A percentile compares a stretch with the other conserved stretches of the same genome.
Evolutionary conservation across 2,888 invertebrate species (phyloP).

Genomic region (Leptinotarsa rubiginosa): DNA sequence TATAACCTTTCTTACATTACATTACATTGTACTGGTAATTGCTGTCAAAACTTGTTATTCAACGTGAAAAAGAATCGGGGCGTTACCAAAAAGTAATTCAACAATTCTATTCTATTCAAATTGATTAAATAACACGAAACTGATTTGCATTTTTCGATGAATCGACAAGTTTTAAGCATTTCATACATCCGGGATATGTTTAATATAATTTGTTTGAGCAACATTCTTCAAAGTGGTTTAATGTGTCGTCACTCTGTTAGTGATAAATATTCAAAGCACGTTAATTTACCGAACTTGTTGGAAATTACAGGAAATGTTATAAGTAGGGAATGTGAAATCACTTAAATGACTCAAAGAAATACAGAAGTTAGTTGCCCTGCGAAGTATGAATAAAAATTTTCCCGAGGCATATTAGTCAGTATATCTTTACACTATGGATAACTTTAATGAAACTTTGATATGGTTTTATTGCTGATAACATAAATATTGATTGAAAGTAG

Average conservation of each 20-base stretch:
- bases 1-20: neutral
- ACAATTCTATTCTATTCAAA: constrained; percentile 35
- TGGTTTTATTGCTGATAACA: no score
- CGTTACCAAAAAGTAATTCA: constrained; percentile 13
- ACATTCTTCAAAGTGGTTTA: constrained; percentile 46
- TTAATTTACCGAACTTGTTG: constrained; percentile 36
- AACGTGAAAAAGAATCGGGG: constrained; percentile 1
- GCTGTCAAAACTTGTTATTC: constrained; percentile 6
- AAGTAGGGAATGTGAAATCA: constrained; percentile 24
- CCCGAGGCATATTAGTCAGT: neutral
- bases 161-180: constrained; percentile 48
- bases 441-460: no score
- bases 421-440: no score
- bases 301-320: constrained; percentile 34
- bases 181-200: constrained; percentile 46
- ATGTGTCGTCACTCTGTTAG: constrained; percentile 33
- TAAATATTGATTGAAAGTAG: no score
- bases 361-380: neutral
- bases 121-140: constrained; percentile 32
- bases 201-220: constrained; percentile 29
- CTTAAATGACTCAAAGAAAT: constrained; percentile 27
- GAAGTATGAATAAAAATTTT: neutral
- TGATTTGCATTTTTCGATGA: constrained; percentile 41
- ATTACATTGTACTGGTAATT: constrained; percentile 11
- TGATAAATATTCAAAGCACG: constrained; percentile 42